Percentiles rank a stretch among this genome's conserved stretches.
Conservation (phyloP, 1,140 invertebrate species). For the Triops cancriformis region DNA sequence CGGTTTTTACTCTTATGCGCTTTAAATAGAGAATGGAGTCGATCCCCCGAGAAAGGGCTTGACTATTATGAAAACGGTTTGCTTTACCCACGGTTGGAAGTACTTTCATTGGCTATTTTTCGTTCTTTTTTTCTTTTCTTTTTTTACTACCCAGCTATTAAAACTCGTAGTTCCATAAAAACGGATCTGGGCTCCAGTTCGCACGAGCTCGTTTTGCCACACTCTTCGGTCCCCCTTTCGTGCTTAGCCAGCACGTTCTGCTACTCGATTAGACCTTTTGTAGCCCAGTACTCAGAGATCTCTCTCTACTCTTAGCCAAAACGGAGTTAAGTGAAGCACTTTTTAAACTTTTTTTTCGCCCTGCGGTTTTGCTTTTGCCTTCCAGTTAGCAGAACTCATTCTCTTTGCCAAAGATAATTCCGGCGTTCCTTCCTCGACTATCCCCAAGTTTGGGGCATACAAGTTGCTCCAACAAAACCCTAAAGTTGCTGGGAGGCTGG, state of each 20-base stretch:
- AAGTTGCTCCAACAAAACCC: neutral
- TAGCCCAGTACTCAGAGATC: neutral
- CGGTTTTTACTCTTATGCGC: no score
- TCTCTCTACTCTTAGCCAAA: neutral
- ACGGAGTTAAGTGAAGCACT: neutral
- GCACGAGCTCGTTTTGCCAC: neutral
- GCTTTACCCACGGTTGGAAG: no score
- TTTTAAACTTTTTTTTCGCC: neutral
- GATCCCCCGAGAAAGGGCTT: no score
- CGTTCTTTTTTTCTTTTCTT: no score
- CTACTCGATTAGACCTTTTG: slow-evolving; percentile 10
- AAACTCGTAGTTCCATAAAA: neutral
- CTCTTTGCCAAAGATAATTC: no score
- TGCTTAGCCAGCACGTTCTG: slow-evolving; percentile 5
- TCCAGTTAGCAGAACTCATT: no score
- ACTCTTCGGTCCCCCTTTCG: neutral
- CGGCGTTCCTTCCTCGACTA: no score
- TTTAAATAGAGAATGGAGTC: no score
- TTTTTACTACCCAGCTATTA: neutral
- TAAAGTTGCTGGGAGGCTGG: neutral
- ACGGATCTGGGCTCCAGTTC: neutral
- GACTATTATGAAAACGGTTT: no score
- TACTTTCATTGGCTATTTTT: no score
- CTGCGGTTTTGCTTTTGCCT: neutral
- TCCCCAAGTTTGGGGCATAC: no score